Percentiles rank a stretch among this genome's conserved stretches.
Conservation (phyloP, 2,113 vertebrate species). For the Sylvietta virens region DNA sequence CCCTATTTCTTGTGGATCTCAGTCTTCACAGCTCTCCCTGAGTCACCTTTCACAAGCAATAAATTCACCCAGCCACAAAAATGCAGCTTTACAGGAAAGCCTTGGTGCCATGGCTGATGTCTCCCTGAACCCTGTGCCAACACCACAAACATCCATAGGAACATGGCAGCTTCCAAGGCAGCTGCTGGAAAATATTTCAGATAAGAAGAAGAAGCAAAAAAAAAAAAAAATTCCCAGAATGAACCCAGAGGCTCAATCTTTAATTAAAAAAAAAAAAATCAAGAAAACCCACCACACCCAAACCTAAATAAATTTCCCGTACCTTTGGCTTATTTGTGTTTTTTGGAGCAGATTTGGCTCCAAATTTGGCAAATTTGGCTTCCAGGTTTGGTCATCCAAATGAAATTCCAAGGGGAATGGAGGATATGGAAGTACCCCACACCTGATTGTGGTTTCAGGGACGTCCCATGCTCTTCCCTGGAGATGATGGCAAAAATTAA, state of each 20-base stretch:
- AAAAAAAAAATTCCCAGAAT: not conserved
- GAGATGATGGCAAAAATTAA: not conserved
- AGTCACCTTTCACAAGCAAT: not conserved
- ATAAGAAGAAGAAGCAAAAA: not conserved
- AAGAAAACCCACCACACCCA: not conserved
- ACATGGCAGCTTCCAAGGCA: not conserved
- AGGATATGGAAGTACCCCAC: not conserved
- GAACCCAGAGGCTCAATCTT: not conserved
- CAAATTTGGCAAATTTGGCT: not conserved
- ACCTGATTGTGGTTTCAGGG: not conserved
- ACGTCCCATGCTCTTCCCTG: not conserved
- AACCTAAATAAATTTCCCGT: not conserved
- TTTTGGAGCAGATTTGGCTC: not conserved
- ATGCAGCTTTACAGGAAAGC: not conserved
- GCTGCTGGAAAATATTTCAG: not conserved
- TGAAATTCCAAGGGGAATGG: not conserved
- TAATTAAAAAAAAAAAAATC: not conserved
- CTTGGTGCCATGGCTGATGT: not conserved
- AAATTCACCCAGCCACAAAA: conserved; percentile 23
- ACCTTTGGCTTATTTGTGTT: not conserved
- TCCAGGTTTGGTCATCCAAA: not conserved
- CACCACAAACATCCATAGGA: not conserved
- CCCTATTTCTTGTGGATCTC: not conserved
- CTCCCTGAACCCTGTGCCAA: not conserved
- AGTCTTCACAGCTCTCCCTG: not conserved